phyloP scores from a whole-genome alignment of 2,113 vertebrate genomes.

The Notarius lentiginosus region DNA sequence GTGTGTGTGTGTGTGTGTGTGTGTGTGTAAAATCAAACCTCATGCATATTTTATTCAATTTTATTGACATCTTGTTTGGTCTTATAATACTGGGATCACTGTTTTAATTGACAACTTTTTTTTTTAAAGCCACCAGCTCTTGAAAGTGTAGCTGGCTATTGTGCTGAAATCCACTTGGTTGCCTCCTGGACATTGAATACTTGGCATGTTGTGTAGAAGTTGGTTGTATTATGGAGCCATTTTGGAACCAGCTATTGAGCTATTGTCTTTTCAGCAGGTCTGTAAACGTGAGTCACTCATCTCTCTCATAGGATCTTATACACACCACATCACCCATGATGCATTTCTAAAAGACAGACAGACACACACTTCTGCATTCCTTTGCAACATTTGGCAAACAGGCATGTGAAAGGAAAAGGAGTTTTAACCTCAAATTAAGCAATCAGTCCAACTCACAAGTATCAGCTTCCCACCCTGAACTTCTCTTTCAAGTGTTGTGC shows the following conservation, averaged over 20 bases:
- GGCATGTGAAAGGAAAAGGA: not conserved
- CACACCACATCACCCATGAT: constrained; percentile 76
- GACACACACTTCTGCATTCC: not conserved
- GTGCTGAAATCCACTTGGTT: not conserved
- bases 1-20: not conserved
- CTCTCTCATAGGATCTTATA: constrained; percentile 81
- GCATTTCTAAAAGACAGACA: constrained; percentile 75
- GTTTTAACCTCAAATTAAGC: not conserved
- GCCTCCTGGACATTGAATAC: not conserved
- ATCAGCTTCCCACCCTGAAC: constrained; percentile 76
- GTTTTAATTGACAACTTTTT: not conserved
- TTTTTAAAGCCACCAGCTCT: not conserved
- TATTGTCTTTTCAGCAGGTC: not conserved
- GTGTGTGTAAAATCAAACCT: not conserved
- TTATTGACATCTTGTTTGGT: not conserved
- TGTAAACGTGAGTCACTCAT: constrained; percentile 61
- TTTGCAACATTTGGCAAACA: not conserved
- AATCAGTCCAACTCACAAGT: constrained; percentile 69
- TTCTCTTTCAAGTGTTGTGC: constrained; percentile 78
- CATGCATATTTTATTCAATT: too few species aligned
- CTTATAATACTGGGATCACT: not conserved
- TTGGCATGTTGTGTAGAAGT: not conserved
- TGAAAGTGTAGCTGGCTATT: not conserved
- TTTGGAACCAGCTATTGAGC: not conserved
- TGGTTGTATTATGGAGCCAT: not conserved